These are phyloP conservation scores for Champsocephalus esox DNA, from an alignment of 2,797 vertebrate species.

Conservation along the genomic window DNA sequence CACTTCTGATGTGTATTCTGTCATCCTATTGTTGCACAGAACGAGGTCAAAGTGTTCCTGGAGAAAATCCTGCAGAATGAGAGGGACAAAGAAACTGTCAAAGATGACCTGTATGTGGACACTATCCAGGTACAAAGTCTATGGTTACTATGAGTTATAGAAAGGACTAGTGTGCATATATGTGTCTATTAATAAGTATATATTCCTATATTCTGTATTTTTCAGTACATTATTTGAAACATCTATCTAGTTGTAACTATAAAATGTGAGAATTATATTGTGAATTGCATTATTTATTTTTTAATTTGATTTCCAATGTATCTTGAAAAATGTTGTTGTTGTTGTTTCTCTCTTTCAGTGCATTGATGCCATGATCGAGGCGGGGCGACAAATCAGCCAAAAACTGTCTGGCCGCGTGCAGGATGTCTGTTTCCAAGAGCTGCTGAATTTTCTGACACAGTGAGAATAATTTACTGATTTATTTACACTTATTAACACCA, in stretches of 20 bases:
- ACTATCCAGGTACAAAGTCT: constrained; percentile 65
- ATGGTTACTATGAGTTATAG: neutral
- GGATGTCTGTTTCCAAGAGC: constrained; percentile 66
- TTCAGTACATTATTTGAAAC: rapidly evolving
- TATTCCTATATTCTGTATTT: neutral
- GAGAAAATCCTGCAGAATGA: constrained; percentile 55
- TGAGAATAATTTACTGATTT: constrained; percentile 31
- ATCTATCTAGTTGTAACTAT: neutral
- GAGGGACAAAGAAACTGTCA: neutral
- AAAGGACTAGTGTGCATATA: neutral
- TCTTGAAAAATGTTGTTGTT: neutral
- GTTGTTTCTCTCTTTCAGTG: constrained; percentile 54
- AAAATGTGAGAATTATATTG: too few species aligned
- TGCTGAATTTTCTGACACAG: constrained; percentile 64
- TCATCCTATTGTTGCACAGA: constrained; percentile 41
- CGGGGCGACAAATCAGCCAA: constrained; percentile 23
- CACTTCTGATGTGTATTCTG: neutral
- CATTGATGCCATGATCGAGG: constrained; percentile 28
- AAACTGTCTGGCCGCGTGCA: constrained; percentile 17
- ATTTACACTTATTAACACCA: neutral
- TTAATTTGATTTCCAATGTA: neutral
- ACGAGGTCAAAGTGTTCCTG: constrained; percentile 26
- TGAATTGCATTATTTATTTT: too few species aligned
- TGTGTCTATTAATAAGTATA: neutral
- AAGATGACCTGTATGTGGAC: constrained; percentile 70